Base-by-base conservation (phyloP, 1,140 invertebrate genomes). In the Varroa destructor region DNA sequence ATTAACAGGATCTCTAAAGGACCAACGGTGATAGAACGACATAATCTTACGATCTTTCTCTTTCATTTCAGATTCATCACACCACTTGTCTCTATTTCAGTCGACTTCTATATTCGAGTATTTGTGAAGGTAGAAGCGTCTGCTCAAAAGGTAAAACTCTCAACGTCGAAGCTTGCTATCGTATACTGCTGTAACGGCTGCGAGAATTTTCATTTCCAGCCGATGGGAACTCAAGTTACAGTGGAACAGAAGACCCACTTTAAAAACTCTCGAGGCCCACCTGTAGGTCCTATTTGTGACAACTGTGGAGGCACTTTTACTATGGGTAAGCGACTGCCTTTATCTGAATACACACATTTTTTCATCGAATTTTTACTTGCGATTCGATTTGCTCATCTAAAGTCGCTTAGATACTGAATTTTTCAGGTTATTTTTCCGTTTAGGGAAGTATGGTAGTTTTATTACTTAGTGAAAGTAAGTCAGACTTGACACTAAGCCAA, bases 91-190 rank as follows among this genome's bases (percentile, higher is more conserved):
- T 93, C 89, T 40, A 78, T 99, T 67, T 96, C 93, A 72, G 90
- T 88, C 2, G 97, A 99, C 81, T 99, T 99, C 81, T 99, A 99
- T 79, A 86, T 98, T 42, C 82, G 97, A 74, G 86, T 99, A 5
- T 97, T 99, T 83, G 90, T 99, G 0, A 85, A 85, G 77, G 81
- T 99, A 54, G 73, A 51, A 72, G 36, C 37, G 3, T 37, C 54
- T 74, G 70, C 51, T 54, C 0, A 3, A 37, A 12, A 56, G 5
- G 54, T 74, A 3, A 57, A 64, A n/a, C 14, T 37, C 2, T 67
- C 43, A 1, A 70, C 8, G 36, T 75, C 56, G 14, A 93, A 95
- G 80, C 81, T 91, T 64, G 87, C 90, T 4, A 85, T 89, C 83
- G 83, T 94, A 0, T 93, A 91, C 80, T 87, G 91, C 75, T 98